Evolutionary conservation across 2,888 invertebrate genomes (phyloP), one percentile per base, ranked within the genome.

Genomic region (Oscheius sp.): DNA sequence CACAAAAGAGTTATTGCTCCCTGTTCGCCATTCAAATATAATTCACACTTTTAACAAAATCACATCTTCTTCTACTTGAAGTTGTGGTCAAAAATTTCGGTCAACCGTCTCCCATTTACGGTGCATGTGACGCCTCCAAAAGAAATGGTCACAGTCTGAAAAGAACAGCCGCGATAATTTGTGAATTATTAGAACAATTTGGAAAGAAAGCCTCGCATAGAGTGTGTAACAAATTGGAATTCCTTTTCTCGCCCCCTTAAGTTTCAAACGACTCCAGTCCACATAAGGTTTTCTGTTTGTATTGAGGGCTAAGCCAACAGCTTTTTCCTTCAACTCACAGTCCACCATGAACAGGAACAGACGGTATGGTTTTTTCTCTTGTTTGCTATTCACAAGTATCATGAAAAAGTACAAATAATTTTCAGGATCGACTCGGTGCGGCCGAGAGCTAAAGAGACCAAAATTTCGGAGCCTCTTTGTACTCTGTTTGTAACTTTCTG

Each of bases 401-500:
- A 37, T 10, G 37, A 15, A 15, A 37, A 8, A 8, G 8, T 37
- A 37, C 15, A 15, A 37, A 10, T 8, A 37, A 61, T 12, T 55
- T 61, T 39, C 45, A 61, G 61, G 42, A 39, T 61, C 27, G 61
- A 61, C 61, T 42, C 61, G 61, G 61, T 45, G 29, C 45, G 42
- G 31, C 61, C 61, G 61, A 61, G 45, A 45, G 45, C 20, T 15
- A 10, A 61, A 20, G 29, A 42, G 45, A 29, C n/a, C 61, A 61
- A 61, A 39, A 61, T 61, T 61, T 45, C 65, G 17, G 65, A 70
- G 15, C 78, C 78, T 12, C 67, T 78, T 2, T 75, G 74, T 37
- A 75, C 74, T 1, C 64, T 78, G 52, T 74, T 75, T 29, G 67
- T 78, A 0, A 73, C 75, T 25, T 78, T 78, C 64, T 71, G 70